Conservation (phyloP, 2,113 vertebrate species). For the Epinephelus moara region DNA sequence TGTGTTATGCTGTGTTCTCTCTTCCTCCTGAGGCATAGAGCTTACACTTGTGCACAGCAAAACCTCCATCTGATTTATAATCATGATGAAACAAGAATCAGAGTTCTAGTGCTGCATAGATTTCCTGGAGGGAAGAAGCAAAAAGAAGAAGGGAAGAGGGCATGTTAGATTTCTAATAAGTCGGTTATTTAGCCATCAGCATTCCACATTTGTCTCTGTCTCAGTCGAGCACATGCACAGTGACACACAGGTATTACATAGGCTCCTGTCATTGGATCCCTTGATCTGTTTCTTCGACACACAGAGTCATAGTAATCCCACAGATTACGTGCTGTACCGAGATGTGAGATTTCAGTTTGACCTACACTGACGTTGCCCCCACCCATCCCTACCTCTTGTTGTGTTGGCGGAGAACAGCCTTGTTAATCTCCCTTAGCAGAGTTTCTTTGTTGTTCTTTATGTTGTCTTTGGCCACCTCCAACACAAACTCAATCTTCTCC, state of each 20-base stretch:
- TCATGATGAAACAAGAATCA: neutral
- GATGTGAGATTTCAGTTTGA: neutral
- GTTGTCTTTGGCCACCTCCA: constrained; percentile 57
- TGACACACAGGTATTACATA: neutral
- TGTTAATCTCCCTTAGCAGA: constrained; percentile 67
- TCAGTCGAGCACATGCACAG: neutral
- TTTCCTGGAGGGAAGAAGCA: neutral
- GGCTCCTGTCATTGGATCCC: neutral
- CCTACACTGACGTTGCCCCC: neutral
- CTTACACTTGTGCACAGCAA: neutral
- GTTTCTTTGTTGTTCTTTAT: constrained; percentile 66
- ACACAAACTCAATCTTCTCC: constrained; percentile 54
- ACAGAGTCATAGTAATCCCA: constrained; percentile 14
- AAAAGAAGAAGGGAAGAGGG: neutral
- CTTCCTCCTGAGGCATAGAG: no score
- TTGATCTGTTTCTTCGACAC: neutral
- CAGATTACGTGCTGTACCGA: constrained; percentile 4
- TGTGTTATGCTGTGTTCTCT: neutral
- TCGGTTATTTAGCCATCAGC: neutral
- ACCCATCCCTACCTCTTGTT: neutral
- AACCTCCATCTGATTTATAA: neutral
- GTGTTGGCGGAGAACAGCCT: constrained; percentile 41
- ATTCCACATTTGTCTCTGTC: neutral
- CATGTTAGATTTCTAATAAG: neutral
- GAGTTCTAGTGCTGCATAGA: neutral